Evolutionary conservation across 2,888 invertebrate species (phyloP).

Genomic region (Andrena marginata): DNA sequence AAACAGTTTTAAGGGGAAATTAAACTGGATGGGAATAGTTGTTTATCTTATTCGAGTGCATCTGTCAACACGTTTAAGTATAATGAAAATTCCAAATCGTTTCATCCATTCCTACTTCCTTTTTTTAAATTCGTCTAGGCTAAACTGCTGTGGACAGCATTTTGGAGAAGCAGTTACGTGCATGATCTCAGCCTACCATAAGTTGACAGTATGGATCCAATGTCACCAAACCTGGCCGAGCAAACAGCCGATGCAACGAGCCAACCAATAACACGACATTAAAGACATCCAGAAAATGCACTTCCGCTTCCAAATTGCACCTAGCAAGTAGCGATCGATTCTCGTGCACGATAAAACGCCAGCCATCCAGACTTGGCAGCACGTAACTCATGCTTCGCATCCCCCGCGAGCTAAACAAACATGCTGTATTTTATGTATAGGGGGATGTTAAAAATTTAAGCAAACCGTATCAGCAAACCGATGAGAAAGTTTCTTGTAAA

Average conservation of each 20-base stretch:
- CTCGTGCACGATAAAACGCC: background rate
- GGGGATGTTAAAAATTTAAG: background rate
- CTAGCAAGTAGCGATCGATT: slow-evolving; percentile 22
- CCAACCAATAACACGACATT: background rate
- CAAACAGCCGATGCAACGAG: background rate
- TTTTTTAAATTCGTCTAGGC: too few relatives aligned
- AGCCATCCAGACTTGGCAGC: slow-evolving; percentile 18
- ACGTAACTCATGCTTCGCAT: background rate
- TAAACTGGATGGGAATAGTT: background rate
- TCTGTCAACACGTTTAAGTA: background rate
- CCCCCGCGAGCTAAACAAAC: slow-evolving; percentile 2
- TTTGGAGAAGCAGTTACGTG: background rate
- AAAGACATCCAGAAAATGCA: slow-evolving; percentile 4
- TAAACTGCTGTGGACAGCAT: too few relatives aligned
- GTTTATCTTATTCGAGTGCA: background rate
- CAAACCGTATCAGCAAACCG: background rate
- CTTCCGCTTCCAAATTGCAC: slow-evolving; percentile 12
- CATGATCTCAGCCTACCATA: background rate
- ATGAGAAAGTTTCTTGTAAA: background rate
- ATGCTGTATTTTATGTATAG: background rate
- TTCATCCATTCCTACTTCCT: too few relatives aligned
- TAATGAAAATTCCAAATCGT: too few relatives aligned
- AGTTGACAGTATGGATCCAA: background rate
- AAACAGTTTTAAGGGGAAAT: background rate
- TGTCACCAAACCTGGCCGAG: background rate